phyloP scores from a whole-genome alignment of 2,113 vertebrate species.

The Nothocercus nigrocapillus region DNA sequence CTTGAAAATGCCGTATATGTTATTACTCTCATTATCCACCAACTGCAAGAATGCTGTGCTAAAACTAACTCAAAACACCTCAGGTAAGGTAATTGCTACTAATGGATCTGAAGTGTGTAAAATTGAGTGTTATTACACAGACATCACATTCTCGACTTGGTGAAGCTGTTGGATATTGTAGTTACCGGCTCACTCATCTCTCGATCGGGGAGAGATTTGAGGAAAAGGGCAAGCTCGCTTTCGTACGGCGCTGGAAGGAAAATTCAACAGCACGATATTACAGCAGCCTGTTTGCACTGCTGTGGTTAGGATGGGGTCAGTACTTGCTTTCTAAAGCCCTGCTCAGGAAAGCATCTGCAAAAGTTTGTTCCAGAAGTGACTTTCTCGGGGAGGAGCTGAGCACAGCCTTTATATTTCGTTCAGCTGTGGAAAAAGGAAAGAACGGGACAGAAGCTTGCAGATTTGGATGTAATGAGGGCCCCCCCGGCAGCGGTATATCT shows the following conservation, averaged over 20 bases:
- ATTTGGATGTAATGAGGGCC: neutral
- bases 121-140: slow-evolving; percentile 92
- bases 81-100: slow-evolving; percentile 92
- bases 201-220: slow-evolving; percentile 81
- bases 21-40: slow-evolving; percentile 88
- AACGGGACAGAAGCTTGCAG: neutral
- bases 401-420: neutral
- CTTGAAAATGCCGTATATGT: slow-evolving; percentile 85
- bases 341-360: slow-evolving; percentile 32
- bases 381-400: neutral
- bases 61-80: slow-evolving; percentile 91
- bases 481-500: neutral
- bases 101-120: slow-evolving; percentile 93
- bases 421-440: neutral
- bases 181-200: slow-evolving; percentile 81
- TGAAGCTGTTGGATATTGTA: slow-evolving; percentile 76
- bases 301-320: slow-evolving; percentile 48
- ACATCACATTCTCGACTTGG: slow-evolving; percentile 84
- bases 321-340: slow-evolving; percentile 38
- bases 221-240: slow-evolving; percentile 81
- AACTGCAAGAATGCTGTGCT: slow-evolving; percentile 89
- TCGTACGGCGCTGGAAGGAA: slow-evolving; percentile 69
- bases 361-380: slow-evolving; percentile 8
- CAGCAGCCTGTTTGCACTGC: slow-evolving; percentile 33
- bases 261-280: slow-evolving; percentile 70